phyloP scores from a whole-genome alignment of 2,113 vertebrate genomes.

The Penelope pileata region DNA sequence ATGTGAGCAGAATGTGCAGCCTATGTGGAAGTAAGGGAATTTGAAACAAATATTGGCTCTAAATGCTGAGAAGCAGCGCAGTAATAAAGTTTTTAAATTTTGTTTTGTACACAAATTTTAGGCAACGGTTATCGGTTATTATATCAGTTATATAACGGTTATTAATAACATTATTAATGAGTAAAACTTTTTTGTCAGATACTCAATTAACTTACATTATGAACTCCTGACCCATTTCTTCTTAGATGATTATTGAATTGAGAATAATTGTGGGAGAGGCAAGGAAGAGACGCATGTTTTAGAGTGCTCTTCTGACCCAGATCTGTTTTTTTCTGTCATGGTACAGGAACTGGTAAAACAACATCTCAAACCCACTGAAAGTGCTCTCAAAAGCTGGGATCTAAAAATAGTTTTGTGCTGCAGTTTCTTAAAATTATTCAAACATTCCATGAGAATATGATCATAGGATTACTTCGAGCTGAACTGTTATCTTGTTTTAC shows the following conservation, averaged over 20 bases:
- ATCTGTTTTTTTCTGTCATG: background rate
- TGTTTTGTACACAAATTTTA: background rate
- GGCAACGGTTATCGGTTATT: background rate
- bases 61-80: background rate
- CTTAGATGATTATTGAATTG: background rate
- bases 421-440: background rate
- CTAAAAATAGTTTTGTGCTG: background rate
- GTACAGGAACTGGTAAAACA: background rate
- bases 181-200: background rate
- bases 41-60: background rate
- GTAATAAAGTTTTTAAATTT: background rate
- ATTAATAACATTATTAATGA: background rate
- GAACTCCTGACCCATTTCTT: background rate
- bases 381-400: background rate
- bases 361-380: background rate
- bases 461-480: background rate
- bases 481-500: background rate
- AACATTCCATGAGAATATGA: background rate
- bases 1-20: background rate
- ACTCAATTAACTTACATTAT: background rate
- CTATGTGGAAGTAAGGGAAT: background rate
- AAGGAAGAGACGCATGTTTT: background rate
- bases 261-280: background rate
- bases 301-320: background rate
- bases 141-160: too few species aligned